These are phyloP conservation scores for Caenorhabditis wallacei DNA, from an alignment of 2,888 invertebrate genomes.

Conservation along the genomic window DNA sequence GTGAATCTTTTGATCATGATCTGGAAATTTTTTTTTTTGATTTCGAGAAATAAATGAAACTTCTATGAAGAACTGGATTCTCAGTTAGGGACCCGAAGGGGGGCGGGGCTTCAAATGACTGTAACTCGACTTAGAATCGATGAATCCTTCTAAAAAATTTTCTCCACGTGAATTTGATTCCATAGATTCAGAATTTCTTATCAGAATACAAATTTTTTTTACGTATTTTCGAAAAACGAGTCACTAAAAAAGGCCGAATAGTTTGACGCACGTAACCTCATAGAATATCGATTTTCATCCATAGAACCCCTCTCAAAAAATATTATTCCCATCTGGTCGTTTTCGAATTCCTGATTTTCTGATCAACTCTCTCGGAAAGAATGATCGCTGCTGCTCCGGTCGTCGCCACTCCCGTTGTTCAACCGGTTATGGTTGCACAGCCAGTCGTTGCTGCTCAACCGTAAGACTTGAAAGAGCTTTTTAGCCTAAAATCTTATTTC, in stretches of 20 bases:
- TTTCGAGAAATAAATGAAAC: neutral
- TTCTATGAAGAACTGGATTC: neutral
- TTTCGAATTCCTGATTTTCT: constrained; percentile 1
- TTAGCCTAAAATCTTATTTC: neutral
- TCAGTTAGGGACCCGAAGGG: too few species aligned
- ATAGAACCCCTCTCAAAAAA: too few species aligned
- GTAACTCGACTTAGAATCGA: too few species aligned
- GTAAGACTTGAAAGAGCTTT: neutral
- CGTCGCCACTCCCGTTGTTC: constrained; percentile 4
- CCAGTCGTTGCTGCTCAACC: constrained; percentile 2
- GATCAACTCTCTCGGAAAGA: neutral
- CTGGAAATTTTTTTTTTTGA: neutral
- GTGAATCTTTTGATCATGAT: neutral
- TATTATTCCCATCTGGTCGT: too few species aligned
- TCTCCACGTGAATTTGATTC: too few species aligned
- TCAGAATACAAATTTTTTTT: neutral
- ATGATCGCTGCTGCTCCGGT: constrained; percentile 17
- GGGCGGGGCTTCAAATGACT: too few species aligned
- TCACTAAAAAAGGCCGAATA: too few species aligned
- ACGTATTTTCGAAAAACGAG: neutral
- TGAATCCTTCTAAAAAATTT: too few species aligned
- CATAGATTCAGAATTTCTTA: too few species aligned
- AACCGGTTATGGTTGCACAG: constrained; percentile 21
- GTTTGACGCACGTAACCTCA: constrained; percentile 1
- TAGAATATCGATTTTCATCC: constrained; percentile 11